Evolutionary conservation across 23 tunicate genomes (phyloP), one percentile per base, ranked within the genome.

Genomic region (Pegea sp.): DNA sequence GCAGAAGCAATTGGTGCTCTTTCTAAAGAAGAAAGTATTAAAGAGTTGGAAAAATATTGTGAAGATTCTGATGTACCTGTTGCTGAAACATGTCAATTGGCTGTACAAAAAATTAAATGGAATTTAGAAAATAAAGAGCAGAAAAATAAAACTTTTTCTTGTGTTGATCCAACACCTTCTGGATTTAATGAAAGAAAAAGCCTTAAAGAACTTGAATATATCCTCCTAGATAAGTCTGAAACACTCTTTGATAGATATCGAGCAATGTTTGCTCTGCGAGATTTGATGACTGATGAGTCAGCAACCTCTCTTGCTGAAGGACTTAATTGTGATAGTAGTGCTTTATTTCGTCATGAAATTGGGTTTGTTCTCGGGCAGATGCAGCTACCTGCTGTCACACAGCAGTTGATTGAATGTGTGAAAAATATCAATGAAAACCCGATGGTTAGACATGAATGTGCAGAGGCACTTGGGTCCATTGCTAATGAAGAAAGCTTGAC

Each of bases 361-460:
- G 90, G 86, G 13, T 89, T 66, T 67, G 98, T 89, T 42, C 34
- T 89, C 5, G 98, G 98, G 3, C 98, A 89, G 49, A 65, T 89
- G 78, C 90, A 89, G 46, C 44, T 53, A 5, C 46, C 67, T 28
- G 64, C 29, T 30, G 91, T 63, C 0, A 71, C 64, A 4, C 75
- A 76, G 5, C 64, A 73, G 48, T 54, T 89, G 31, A 24, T 59
- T 1, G 57, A 48, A 31, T 31, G 46, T 32, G 48, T 89, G 28
- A 28, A 60, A 21, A 52, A 89, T 60, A 21, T 23, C 4, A 44
- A 61, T 5, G 91, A 77, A 61, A 62, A 77, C 64, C 32, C 69
- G 46, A 89, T 89, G 91, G 91, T 89, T 0, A 61, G 98, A 18
- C 98, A 89, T 57, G 98, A 89, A 52, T 65, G 90, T 58, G 98